Evolutionary conservation across 2,888 invertebrate species (phyloP).

Genomic region (Eurytoma adleriae): DNA sequence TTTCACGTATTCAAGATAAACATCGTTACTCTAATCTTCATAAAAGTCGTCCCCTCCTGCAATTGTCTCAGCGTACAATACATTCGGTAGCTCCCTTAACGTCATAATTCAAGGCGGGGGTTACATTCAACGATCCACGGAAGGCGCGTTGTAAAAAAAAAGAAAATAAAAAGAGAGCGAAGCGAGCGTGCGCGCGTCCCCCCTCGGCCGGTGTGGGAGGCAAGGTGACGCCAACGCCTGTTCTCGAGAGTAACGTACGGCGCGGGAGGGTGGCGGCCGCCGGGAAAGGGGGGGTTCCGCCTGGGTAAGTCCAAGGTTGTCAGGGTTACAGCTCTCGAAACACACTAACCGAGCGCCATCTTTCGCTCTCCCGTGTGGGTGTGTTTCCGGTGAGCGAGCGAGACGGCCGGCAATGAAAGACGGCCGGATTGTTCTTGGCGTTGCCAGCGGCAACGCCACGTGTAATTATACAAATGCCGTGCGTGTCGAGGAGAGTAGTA

Average conservation of each 20-base stretch:
- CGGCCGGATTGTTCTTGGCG: conserved; percentile 27
- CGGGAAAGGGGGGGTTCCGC: conserved; percentile 35
- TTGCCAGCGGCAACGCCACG: conserved; percentile 2
- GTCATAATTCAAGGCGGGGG: neutral
- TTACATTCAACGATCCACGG: too few species aligned
- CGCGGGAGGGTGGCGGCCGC: neutral
- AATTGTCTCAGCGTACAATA: too few species aligned
- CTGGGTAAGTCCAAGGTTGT: conserved; percentile 74
- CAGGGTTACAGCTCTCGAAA: conserved; percentile 75
- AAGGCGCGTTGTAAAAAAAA: neutral
- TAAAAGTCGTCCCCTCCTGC: too few species aligned
- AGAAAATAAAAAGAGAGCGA: neutral
- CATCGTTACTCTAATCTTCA: too few species aligned
- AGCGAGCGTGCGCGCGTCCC: neutral
- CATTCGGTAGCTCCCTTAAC: too few species aligned
- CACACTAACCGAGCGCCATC: conserved; percentile 70
- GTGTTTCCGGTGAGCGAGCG: conserved; percentile 50
- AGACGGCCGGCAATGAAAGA: neutral
- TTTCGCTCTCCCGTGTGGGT: conserved; percentile 57
- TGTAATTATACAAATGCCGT: neutral
- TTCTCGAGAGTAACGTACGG: neutral
- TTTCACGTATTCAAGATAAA: too few species aligned
- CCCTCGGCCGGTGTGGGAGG: too few species aligned
- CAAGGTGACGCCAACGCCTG: too few species aligned
- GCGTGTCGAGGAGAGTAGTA: neutral